Conservation (phyloP, 2,113 vertebrate genomes). For the Tricholaema leucomelas region DNA sequence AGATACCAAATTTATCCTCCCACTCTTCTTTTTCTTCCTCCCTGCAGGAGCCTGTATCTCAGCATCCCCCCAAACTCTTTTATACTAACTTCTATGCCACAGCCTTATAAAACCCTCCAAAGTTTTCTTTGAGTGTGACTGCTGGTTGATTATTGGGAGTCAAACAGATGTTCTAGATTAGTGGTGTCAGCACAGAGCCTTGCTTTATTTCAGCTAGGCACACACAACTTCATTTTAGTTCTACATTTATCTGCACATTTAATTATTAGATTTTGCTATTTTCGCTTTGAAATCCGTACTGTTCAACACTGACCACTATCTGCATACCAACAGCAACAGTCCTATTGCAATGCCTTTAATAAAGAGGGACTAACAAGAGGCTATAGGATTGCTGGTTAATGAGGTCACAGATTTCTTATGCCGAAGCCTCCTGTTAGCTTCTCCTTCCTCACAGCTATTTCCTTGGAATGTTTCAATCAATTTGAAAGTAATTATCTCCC, state of each 20-base stretch:
- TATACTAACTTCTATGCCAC: not conserved
- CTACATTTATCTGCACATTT: not conserved
- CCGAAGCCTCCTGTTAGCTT: not conserved
- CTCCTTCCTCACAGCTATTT: not conserved
- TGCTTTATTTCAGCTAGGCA: not conserved
- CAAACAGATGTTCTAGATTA: not conserved
- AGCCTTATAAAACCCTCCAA: not conserved
- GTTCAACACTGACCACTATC: not conserved
- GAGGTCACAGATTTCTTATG: not conserved
- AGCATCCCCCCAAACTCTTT: not conserved
- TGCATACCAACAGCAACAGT: not conserved
- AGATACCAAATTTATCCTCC: not conserved
- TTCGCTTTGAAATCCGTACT: not conserved
- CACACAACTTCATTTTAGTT: not conserved
- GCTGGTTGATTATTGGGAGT: not conserved
- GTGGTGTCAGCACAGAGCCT: not conserved
- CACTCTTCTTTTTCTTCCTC: not conserved
- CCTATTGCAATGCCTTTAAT: not conserved
- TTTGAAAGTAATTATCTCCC: not conserved
- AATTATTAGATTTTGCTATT: not conserved
- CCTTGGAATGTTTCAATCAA: not conserved
- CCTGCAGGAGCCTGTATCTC: not conserved
- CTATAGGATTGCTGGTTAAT: not conserved
- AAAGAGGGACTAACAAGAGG: not conserved
- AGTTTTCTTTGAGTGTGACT: not conserved